These are phyloP conservation scores for Theodoxus fluviatilis DNA, from an alignment of 2,888 invertebrate species.

Conservation along the genomic window DNA sequence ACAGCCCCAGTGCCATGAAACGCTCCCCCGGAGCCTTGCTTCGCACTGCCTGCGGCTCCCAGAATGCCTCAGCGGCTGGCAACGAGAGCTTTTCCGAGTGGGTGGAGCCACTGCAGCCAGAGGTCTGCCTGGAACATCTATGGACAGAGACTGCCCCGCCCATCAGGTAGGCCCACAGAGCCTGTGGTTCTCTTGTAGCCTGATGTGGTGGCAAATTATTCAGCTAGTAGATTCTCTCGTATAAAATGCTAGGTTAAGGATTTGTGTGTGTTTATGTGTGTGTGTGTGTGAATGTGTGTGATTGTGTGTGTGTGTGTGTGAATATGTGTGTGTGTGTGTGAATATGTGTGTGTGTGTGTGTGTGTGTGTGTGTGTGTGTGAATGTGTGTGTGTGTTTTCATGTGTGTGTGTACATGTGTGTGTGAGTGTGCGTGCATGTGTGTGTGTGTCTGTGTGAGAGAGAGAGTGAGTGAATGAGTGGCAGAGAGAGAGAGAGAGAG, in stretches of 20 bases:
- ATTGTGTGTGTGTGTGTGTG: too few species aligned
- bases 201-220: too few species aligned
- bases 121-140: slow-evolving; percentile 85
- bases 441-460: not conserved
- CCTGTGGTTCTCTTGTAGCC: too few species aligned
- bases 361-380: not conserved
- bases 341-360: not conserved
- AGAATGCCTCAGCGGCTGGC: slow-evolving; percentile 50
- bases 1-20: slow-evolving; percentile 46
- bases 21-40: slow-evolving; percentile 48
- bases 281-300: too few species aligned
- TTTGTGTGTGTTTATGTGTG: too few species aligned
- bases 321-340: too few species aligned
- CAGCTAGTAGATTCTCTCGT: too few species aligned
- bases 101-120: slow-evolving; percentile 79
- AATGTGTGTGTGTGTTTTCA: not conserved
- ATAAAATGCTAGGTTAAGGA: too few species aligned
- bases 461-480: too few species aligned
- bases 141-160: slow-evolving; percentile 77
- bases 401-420: not conserved
- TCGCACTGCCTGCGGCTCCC: slow-evolving; percentile 44
- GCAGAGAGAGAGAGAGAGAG: too few species aligned
- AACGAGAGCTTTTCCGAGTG: slow-evolving; percentile 49
- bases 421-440: slow-evolving; percentile 4
- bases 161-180: slow-evolving; percentile 63